A percentile compares a stretch with the other conserved stretches of the same genome.
These are phyloP conservation scores for Ceratitis capitata DNA, from an alignment of 1,140 invertebrate species.

Conservation along the genomic window DNA sequence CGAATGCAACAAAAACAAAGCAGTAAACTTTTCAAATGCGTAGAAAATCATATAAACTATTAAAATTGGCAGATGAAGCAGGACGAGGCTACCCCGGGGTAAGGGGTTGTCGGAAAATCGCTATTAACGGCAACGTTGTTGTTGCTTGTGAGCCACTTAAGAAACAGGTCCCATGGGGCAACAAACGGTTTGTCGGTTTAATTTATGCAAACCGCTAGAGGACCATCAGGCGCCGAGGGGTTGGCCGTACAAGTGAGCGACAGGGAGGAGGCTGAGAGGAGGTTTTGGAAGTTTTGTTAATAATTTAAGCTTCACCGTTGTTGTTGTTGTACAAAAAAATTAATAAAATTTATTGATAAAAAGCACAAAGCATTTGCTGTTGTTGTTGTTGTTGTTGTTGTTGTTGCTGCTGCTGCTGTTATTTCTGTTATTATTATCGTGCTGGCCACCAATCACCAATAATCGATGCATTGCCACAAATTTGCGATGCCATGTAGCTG, in stretches of 20 bases:
- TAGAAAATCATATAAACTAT: slow-evolving; percentile 22
- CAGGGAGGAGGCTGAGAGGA: not conserved
- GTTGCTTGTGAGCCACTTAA: slow-evolving; percentile 6
- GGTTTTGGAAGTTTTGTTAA: not conserved
- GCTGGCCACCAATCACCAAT: slow-evolving; percentile 32
- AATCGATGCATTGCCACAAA: slow-evolving; percentile 35
- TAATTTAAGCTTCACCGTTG: slow-evolving; percentile 4
- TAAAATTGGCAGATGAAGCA: not conserved
- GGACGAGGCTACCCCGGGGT: not conserved
- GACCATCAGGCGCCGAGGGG: not conserved
- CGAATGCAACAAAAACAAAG: not conserved
- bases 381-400: not conserved
- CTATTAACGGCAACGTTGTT: not conserved
- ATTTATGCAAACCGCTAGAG: not conserved
- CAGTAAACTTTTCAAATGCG: not conserved
- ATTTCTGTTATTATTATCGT: not conserved
- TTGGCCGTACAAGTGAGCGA: not conserved
- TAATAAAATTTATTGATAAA: slow-evolving; percentile 23
- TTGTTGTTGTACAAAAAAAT: not conserved
- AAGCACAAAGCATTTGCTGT: not conserved
- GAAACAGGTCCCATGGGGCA: slow-evolving; percentile 9
- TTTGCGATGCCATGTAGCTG: slow-evolving; percentile 5
- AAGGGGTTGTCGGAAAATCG: not conserved
- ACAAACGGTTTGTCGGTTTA: not conserved
- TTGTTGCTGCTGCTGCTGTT: not conserved